Base-by-base conservation (phyloP, 2,113 vertebrate species). In the Synodontis membranacea region DNA sequence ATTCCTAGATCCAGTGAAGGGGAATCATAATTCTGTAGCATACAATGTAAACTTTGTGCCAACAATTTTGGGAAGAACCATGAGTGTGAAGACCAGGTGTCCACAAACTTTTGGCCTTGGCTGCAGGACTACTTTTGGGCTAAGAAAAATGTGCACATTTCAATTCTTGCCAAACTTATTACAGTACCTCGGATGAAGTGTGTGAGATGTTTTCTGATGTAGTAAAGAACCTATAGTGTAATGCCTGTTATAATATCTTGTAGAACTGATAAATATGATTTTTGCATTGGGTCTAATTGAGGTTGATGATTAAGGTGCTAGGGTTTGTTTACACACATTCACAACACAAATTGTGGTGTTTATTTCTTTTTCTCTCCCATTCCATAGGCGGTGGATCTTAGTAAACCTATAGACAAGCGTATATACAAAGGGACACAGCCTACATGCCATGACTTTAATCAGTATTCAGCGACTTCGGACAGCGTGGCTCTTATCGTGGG, bases 371-470 rank as follows among this genome's bases (percentile, higher is more conserved):
- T 80, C 23, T 39, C 17, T 84, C 44, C 52, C 70, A 88, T 79
- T 58, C 62, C 70, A 87, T 93, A 98, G 97, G 94, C 95, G 0
- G 96, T 97, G 34, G 97, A 98, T 91, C 96, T 98, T 91, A 97
- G 97, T 79, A 97, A 97, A 42, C 97, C 97, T 14, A 97, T 98
- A 4, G 97, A 98, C 93, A 97, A 97, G 89, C 94, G 97, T 15
- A 97, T 98, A 82, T 98, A 98, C 90, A 97, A 98, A 89, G 97
- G 97, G 56, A 97, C 97, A 0, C 97, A 97, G 92, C 97, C 97
- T 0, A 97, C 97, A 0, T 98, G 97, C 88, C 97, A 98, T 0
- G 97, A 98, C 91, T 97, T 98, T 91, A 98, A 98, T 93, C 97
- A 98, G 94, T 96, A 96, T 93, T 97, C 97, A 0, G 97, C 97